phyloP scores from a whole-genome alignment of 2,888 invertebrate genomes.

The Bibio marci region DNA sequence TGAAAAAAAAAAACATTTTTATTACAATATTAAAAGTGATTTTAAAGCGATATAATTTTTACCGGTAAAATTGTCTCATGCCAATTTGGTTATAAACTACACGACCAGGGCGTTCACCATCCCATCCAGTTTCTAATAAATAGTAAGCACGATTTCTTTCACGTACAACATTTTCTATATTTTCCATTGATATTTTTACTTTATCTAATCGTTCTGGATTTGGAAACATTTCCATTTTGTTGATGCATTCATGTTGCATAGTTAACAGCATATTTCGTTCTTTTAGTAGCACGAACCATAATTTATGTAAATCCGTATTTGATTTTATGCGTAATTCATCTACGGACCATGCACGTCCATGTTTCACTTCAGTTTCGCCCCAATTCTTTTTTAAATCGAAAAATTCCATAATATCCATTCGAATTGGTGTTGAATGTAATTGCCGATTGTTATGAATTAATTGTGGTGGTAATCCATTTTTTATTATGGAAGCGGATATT shows the following conservation, averaged over 20 bases:
- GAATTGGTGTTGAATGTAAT: conserved; percentile 25
- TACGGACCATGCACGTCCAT: conserved; percentile 71
- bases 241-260: conserved; percentile 73
- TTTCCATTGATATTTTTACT: conserved; percentile 85
- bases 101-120: conserved; percentile 56
- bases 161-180: conserved; percentile 74
- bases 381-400: conserved; percentile 78
- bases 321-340: conserved; percentile 91
- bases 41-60: no score
- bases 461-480: no score
- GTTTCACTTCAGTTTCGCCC: conserved; percentile 54
- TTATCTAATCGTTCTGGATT: conserved; percentile 89
- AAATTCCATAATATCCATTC: conserved; percentile 61
- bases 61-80: conserved; percentile 35
- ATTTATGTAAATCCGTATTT: conserved; percentile 86
- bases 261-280: conserved; percentile 94
- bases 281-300: conserved; percentile 85
- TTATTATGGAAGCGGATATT: no score
- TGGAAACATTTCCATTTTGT: conserved; percentile 53
- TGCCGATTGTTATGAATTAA: no score
- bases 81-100: conserved; percentile 43
- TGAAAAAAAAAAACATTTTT: conserved; percentile 11
- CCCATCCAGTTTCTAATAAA: conserved; percentile 73
- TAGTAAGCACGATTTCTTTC: conserved; percentile 87
- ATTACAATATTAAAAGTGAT: background rate